Evolutionary conservation across 2,797 vertebrate species (phyloP).

Genomic region (Fratercula arctica): DNA sequence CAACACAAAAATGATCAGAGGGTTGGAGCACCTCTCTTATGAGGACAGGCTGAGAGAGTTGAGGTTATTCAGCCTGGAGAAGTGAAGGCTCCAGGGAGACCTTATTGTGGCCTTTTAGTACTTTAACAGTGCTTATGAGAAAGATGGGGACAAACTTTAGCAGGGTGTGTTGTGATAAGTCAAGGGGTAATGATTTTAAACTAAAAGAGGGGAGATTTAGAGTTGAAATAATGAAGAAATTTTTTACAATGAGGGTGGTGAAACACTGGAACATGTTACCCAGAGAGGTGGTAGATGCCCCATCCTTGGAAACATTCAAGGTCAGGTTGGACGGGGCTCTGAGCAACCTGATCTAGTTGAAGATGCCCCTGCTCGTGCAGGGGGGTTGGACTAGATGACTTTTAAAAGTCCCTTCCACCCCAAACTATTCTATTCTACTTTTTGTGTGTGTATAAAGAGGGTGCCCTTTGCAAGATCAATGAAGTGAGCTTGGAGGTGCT

Average conservation of each 20-base stretch:
- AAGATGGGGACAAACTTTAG: not conserved
- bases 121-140: not conserved
- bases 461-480: not conserved
- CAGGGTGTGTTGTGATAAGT: not conserved
- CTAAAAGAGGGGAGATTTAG: not conserved
- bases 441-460: not conserved
- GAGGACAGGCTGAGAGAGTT: not conserved
- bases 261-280: not conserved
- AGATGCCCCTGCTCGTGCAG: not conserved
- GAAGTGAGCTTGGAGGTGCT: not conserved
- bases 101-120: not conserved
- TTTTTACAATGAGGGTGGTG: not conserved
- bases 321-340: not conserved
- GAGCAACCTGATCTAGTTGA: not conserved
- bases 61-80: not conserved
- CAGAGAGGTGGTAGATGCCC: not conserved
- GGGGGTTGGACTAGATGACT: not conserved
- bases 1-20: not conserved
- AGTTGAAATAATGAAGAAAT: not conserved
- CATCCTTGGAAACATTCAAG: not conserved
- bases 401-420: not conserved
- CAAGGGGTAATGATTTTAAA: not conserved
- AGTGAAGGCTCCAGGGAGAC: not conserved
- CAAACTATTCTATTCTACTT: not conserved
- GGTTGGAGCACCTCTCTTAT: not conserved